phyloP scores from a whole-genome alignment of 2,797 vertebrate genomes.

The Cyclura pinguis region DNA sequence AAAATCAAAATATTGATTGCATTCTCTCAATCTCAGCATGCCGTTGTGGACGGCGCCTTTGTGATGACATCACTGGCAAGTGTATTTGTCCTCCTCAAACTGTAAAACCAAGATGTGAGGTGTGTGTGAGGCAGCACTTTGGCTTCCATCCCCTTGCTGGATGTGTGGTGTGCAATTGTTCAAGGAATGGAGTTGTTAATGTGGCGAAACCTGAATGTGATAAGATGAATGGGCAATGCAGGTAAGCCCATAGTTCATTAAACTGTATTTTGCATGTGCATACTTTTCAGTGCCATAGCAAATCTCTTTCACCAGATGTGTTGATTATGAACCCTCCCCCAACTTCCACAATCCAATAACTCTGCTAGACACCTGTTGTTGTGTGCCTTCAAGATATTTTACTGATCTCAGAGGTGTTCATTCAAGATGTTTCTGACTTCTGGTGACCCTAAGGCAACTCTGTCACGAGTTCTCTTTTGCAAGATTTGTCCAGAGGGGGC shows the following conservation, averaged over 20 bases:
- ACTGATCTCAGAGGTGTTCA: no score
- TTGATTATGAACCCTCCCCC: no score
- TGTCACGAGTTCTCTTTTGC: no score
- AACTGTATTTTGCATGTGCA: no score
- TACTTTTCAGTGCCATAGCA: no score
- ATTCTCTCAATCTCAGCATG: conserved; percentile 81
- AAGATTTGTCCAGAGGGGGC: no score
- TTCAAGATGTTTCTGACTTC: no score
- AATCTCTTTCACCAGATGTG: no score
- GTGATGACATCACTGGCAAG: conserved; percentile 88
- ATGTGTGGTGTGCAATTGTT: conserved; percentile 91
- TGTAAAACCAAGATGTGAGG: conserved; percentile 86
- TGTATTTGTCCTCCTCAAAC: conserved; percentile 93
- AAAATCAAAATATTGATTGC: conserved; percentile 12
- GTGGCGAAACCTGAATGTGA: conserved; percentile 80
- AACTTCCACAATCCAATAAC: no score
- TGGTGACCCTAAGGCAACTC: no score
- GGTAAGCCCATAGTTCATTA: conserved; percentile 77
- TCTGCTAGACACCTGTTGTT: no score
- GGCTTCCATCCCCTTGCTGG: conserved; percentile 90
- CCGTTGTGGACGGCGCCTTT: conserved; percentile 85
- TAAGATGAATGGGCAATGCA: conserved; percentile 87
- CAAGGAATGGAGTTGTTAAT: conserved; percentile 77
- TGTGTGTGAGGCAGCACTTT: conserved; percentile 85
- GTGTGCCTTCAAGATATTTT: no score